Evolutionary conservation across 1,140 invertebrate species (phyloP).

Genomic region (Holcopasites calliopsidis): DNA sequence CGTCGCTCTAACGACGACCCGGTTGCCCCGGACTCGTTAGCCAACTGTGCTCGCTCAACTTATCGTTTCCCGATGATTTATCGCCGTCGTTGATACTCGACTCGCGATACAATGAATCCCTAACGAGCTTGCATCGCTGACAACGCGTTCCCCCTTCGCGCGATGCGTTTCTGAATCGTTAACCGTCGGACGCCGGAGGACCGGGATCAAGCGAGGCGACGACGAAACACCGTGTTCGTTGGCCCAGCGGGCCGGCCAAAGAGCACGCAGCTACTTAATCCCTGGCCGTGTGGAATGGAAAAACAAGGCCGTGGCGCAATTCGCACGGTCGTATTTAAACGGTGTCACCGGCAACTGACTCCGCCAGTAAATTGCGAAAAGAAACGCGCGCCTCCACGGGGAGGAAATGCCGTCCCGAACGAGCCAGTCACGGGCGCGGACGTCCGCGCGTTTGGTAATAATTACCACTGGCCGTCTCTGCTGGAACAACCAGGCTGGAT

Average conservation of each 20-base stretch:
- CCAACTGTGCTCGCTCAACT: too few species aligned
- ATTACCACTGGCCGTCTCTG: conserved; percentile 6
- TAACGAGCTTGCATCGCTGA: not conserved
- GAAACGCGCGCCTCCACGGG: conserved; percentile 10
- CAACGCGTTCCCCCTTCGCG: too few species aligned
- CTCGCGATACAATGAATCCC: not conserved
- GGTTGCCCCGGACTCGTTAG: not conserved
- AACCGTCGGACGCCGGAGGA: not conserved
- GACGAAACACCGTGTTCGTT: not conserved
- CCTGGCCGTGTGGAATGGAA: not conserved
- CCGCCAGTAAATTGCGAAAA: conserved; percentile 17
- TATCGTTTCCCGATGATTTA: not conserved
- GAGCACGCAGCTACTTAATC: not conserved
- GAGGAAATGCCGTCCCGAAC: conserved; percentile 2
- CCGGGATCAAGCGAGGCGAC: not conserved
- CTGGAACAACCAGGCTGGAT: not conserved
- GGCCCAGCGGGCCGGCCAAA: too few species aligned
- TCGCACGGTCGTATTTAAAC: not conserved
- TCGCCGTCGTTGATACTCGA: not conserved
- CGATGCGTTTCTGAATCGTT: not conserved
- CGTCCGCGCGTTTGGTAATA: not conserved
- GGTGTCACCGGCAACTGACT: conserved; percentile 26
- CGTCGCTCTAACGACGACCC: not conserved
- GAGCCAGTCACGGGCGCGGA: not conserved
- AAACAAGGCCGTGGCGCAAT: not conserved